A percentile compares a stretch with the other conserved stretches of the same genome.
Conservation (phyloP, 2,888 invertebrate species). For the Erynnis tages region DNA sequence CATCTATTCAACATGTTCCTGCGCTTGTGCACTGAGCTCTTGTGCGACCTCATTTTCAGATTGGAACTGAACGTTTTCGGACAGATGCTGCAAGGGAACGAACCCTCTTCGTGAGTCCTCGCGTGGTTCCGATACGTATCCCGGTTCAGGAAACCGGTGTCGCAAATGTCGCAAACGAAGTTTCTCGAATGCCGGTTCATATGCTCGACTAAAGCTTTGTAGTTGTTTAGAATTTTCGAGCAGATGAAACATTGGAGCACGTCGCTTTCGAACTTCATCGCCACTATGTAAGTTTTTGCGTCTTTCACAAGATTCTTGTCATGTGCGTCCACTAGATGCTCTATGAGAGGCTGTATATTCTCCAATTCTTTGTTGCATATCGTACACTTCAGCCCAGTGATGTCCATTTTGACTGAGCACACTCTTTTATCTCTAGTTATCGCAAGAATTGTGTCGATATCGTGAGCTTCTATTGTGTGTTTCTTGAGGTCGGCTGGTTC, state of each 20-base stretch:
- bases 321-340: constrained; percentile 34
- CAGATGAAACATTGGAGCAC: constrained; percentile 28
- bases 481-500: constrained; percentile 50
- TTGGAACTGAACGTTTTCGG: constrained; percentile 53
- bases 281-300: constrained; percentile 48
- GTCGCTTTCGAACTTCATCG: constrained; percentile 48
- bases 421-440: not conserved
- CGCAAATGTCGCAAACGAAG: constrained; percentile 41
- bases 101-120: constrained; percentile 39
- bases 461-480: constrained; percentile 48
- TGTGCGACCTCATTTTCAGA: constrained; percentile 53
- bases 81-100: constrained; percentile 50
- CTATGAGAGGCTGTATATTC: constrained; percentile 10
- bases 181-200: constrained; percentile 48
- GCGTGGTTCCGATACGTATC: constrained; percentile 28
- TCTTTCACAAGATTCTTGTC: constrained; percentile 40
- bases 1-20: constrained; percentile 48
- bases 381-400: not conserved
- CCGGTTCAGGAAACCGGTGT: constrained; percentile 41
- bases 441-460: constrained; percentile 4
- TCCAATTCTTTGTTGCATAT: not conserved
- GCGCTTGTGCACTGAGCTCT: constrained; percentile 54
- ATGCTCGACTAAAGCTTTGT: constrained; percentile 38
- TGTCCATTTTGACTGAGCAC: not conserved
- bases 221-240: constrained; percentile 27